Evolutionary conservation across 2,888 invertebrate genomes (phyloP), one percentile per base, ranked within the genome.

Genomic region (Yponomeuta sedellus): DNA sequence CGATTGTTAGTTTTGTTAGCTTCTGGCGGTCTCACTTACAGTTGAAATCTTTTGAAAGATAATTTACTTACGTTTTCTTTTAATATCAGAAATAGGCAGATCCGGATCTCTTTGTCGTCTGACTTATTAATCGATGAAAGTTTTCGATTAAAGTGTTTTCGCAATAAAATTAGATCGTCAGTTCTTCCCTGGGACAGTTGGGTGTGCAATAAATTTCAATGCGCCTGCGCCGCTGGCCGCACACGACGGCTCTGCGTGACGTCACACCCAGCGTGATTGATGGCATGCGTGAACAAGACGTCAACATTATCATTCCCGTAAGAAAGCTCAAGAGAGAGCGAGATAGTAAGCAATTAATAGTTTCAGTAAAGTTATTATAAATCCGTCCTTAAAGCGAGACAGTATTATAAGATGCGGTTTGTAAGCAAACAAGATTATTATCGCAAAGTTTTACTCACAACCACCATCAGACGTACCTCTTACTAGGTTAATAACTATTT

Each of bases 221-320:
- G 64, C 64, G 72, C 64, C 72, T 78, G 72, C 89, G 89, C 90
- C 88, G 72, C 78, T 72, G 89, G 90, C 90, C 90, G 88, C 91
- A 91, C 90, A 91, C 91, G 91, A 90, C 82, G 91, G 85, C 89
- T 81, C 88, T 81, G 89, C 88, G 86, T 90, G 90, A 91, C 90
- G 91, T 90, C 90, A 91, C 91, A 90, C 88, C 85, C 84, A 78
- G 77, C 75, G 83, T 91, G 91, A 91, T 91, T 87, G 90, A 91
- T 90, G 85, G 86, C 80, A 73, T 69, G 83, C 77, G 77, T 73
- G 81, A 86, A 78, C 69, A 82, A 81, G 85, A 85, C 73, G 78
- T 78, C 78, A 56, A 22, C 28, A 75, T 73, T 74, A 78, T 72
- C 70, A 71, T 71, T 72, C 72, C 73, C 73, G 74, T 71, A 72